Base-by-base conservation (phyloP, 2,888 invertebrate species). In the Leucania comma region DNA sequence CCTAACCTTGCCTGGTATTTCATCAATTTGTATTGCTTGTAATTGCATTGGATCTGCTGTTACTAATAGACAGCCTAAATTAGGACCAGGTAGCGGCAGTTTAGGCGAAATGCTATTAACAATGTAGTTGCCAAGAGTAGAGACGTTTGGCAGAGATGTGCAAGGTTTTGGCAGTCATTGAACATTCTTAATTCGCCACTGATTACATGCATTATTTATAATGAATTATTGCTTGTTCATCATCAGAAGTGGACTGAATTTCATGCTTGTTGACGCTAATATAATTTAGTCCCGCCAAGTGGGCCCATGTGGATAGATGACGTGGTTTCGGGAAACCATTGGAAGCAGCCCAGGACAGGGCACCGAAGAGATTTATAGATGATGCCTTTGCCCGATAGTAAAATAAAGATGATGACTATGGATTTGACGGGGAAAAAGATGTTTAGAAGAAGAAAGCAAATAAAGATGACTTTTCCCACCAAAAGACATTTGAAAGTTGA, bases 21-120 rank as follows among this genome's bases (percentile, higher is more conserved):
- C 86, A 88, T 86, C 89, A 87, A 92, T 91, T 90, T 90, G 84
- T 84, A 80, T 69, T 78, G 82, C 85, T 84, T 70, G 77, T 85
- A 86, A 87, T 87, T 86, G 78, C 83, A 42, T 42, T 38, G 83
- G 78, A 54, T 78, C 62, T 38, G 12, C 50, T 58, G 24, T 56
- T 58, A 61, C 12, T 59, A 53, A 42, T 46, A 57, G 22, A 35
- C 12, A 26, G 17, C 32, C 53, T 58, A 64, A 68, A 80, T 75
- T 64, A 53, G 42, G n/a, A 60, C 4, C 61, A 71, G 58, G 61
- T 81, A 69, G 10, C 48, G 46, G 35, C 29, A 68, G 42, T 42
- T 75, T 10, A 24, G 35, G 35, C 10, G n/a, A n/a, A 59, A 24
- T 22, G 42, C 46, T 46, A 29, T 20, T 38, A 56, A 38, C 54